These are phyloP conservation scores for Odocoileus virginianus DNA, from an alignment of 2,113 vertebrate species.

Conservation along the genomic window DNA sequence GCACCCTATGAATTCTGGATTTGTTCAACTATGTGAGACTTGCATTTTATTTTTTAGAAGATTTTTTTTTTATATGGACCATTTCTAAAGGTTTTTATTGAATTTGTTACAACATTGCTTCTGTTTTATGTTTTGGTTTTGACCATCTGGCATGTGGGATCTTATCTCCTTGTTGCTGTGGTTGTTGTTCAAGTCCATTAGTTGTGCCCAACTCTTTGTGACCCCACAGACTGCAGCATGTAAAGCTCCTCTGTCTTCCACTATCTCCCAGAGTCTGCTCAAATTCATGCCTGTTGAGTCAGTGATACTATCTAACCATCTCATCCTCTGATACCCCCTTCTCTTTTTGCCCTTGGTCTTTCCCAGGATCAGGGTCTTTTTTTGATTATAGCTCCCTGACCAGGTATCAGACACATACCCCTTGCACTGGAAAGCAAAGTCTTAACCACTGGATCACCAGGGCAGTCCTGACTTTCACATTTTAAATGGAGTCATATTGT, in stretches of 20 bases:
- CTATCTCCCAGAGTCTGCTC: not conserved
- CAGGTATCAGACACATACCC: not conserved
- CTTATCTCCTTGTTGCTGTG: not conserved
- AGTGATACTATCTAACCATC: not conserved
- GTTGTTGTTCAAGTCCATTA: not conserved
- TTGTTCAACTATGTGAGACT: not conserved
- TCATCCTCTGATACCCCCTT: not conserved
- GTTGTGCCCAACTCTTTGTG: not conserved
- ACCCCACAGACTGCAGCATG: not conserved
- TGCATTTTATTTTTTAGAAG: not conserved
- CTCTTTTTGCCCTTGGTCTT: not conserved
- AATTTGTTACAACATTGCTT: not conserved
- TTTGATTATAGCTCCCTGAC: not conserved
- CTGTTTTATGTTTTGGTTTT: not conserved
- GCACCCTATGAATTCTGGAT: not conserved
- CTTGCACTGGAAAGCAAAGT: not conserved
- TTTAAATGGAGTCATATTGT: not conserved
- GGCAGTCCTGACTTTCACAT: not conserved
- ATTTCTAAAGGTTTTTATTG: not conserved
- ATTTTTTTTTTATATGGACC: not conserved
- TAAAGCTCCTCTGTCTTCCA: not conserved
- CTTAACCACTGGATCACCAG: not conserved
- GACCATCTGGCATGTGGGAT: not conserved
- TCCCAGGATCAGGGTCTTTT: not conserved
- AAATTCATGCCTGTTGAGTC: accelerated